Evolutionary conservation across 2,888 invertebrate species (phyloP), one percentile per base, ranked within the genome.

Genomic region (Halocaridina rubra): DNA sequence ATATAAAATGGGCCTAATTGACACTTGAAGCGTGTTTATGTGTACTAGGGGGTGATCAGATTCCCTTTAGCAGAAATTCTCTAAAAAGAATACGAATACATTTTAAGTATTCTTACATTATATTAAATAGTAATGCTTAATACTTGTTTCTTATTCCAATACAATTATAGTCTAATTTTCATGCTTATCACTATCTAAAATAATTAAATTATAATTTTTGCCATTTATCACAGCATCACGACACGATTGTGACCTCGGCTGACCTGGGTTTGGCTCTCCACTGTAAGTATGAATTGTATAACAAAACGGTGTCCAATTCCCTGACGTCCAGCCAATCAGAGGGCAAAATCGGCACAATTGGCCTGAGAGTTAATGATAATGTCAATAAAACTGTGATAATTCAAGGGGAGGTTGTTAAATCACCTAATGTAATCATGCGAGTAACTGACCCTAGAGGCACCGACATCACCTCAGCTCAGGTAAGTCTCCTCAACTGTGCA

Each of bases 381-480:
- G 89, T 90, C 3, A 89, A 89, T 19, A 89, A 90, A 4, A 89
- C 89, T 67, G 90, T 89, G 24, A 90, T 90, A 85, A 84, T 71
- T 75, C 91, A 92, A 88, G 90, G 91, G 22, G 90, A 91, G 0
- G 91, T 91, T 81, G 91, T 92, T 13, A 90, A 90, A 27, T 91
- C 92, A 8, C 92, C 92, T 10, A 91, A 91, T 75, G 92, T 92
- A 29, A 90, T 91, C 39, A 92, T 92, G 92, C 89, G 91, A 67
- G 91, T 92, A 87, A 91, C 92, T 0, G 90, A 90, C 88, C 89
- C 91, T 27, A 87, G 88, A 13, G 91, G 92, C n/a, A 90, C 90
- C 22, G 91, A 91, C 81, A 90, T 92, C 86, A 89, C 89, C 77
- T 90, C 91, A 8, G 92, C 92, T 1, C 91, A 91, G 89, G 90